phyloP scores from a whole-genome alignment of 2,113 vertebrate species.

The Raja brachyura region DNA sequence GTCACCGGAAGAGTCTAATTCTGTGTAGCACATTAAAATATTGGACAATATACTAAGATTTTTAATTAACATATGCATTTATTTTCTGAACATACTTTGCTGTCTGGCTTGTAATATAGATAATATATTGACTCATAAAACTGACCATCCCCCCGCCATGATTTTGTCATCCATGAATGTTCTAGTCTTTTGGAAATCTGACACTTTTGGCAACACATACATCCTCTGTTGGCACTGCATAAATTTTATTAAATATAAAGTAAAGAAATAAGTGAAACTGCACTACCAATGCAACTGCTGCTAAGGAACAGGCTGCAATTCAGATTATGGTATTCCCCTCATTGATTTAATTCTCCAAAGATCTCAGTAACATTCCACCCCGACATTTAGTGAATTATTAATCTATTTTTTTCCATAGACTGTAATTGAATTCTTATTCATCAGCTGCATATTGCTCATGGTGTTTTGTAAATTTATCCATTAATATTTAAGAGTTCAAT shows the following conservation, averaged over 20 bases:
- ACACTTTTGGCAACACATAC: not conserved
- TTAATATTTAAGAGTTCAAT: not conserved
- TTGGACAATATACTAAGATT: not conserved
- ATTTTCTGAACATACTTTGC: not conserved
- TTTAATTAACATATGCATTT: not conserved
- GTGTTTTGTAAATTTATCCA: not conserved
- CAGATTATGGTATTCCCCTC: not conserved
- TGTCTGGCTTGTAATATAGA: not conserved
- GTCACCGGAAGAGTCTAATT: not conserved
- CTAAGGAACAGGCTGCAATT: not conserved
- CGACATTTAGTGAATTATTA: not conserved
- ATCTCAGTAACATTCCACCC: not conserved
- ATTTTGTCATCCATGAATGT: not conserved
- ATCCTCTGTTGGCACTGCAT: not conserved
- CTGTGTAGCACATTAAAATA: not conserved
- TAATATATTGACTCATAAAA: not conserved
- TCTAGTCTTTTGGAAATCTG: not conserved
- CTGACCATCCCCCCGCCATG: not conserved
- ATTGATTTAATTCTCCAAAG: not conserved
- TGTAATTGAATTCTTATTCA: not conserved
- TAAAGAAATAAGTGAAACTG: conserved; percentile 8
- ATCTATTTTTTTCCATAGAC: not conserved
- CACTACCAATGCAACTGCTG: not conserved
- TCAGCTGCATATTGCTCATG: not conserved
- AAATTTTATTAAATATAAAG: not conserved